Evolutionary conservation across 2,888 invertebrate species (phyloP).

Genomic region (Drosophila acutilabella): DNA sequence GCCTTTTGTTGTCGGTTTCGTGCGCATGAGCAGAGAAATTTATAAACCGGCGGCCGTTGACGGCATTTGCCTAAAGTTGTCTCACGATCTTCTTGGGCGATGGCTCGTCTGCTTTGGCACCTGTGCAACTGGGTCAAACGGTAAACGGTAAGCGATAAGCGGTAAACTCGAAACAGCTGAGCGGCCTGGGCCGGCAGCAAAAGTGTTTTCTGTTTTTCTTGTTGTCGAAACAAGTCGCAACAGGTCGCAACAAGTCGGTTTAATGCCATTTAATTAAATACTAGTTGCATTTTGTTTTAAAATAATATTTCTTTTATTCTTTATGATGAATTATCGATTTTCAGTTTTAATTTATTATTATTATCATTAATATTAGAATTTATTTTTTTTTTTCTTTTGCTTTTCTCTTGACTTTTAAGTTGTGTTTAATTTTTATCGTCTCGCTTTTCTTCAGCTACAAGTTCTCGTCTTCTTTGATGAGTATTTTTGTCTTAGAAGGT

Average conservation of each 20-base stretch:
- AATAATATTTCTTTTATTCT: slow-evolving; percentile 46
- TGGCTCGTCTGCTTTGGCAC: slow-evolving; percentile 24
- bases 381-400: background rate
- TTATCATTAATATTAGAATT: slow-evolving; percentile 10
- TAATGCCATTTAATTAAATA: background rate
- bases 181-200: slow-evolving; percentile 11
- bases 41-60: slow-evolving; percentile 51
- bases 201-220: background rate
- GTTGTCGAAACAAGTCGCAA: slow-evolving; percentile 30
- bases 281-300: slow-evolving; percentile 33
- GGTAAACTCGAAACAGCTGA: slow-evolving; percentile 65
- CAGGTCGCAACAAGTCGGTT: slow-evolving; percentile 15
- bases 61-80: slow-evolving; percentile 32
- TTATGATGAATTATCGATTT: slow-evolving; percentile 54
- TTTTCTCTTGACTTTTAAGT: slow-evolving; percentile 16
- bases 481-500: slow-evolving; percentile 11
- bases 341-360: slow-evolving; percentile 30
- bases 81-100: slow-evolving; percentile 12
- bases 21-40: slow-evolving; percentile 50
- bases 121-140: slow-evolving; percentile 70
- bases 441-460: slow-evolving; percentile 5
- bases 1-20: slow-evolving; percentile 1
- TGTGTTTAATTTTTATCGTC: slow-evolving; percentile 12
- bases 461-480: slow-evolving; percentile 20
- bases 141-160: slow-evolving; percentile 71